Conservation (phyloP, 2,797 vertebrate genomes). For the Rousettus madagascariensis region DNA sequence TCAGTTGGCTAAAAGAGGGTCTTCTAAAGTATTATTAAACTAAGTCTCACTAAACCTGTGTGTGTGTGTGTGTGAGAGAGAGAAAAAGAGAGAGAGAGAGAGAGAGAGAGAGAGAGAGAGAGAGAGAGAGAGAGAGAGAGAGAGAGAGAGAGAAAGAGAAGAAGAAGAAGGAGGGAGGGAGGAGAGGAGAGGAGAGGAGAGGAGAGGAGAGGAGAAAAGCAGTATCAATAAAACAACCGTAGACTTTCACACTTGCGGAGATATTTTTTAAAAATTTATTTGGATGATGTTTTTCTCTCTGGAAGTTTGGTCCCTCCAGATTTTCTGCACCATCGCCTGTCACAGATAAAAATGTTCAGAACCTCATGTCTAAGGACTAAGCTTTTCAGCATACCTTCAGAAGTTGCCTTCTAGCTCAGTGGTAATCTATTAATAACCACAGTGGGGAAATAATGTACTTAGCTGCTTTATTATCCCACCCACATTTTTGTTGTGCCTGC, state of each 20-base stretch:
- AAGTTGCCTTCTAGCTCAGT: not conserved
- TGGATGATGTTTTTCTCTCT: not conserved
- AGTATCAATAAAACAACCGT: not conserved
- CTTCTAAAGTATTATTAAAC: not conserved
- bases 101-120: too few species aligned
- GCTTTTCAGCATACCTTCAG: not conserved
- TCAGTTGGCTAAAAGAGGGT: not conserved
- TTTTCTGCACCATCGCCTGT: not conserved
- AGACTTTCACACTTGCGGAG: not conserved
- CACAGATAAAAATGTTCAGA: not conserved
- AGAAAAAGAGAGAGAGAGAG: too few species aligned
- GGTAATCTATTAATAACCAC: not conserved
- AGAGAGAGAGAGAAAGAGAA: too few species aligned
- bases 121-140: too few species aligned
- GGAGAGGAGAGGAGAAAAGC: not conserved
- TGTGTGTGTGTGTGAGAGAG: fast-evolving
- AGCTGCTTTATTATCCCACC: not conserved
- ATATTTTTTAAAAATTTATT: not conserved
- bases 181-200: too few species aligned
- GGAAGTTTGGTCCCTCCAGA: not conserved
- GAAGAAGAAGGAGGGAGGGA: too few species aligned
- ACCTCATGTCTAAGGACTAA: not conserved
- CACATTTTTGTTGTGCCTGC: not conserved
- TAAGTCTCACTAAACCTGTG: not conserved
- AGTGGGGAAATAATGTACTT: not conserved